Evolutionary conservation across 53 echinoderm and acorn worm species (phyloP), one percentile per base, ranked within the genome.

Genomic region (Henricia sp.): DNA sequence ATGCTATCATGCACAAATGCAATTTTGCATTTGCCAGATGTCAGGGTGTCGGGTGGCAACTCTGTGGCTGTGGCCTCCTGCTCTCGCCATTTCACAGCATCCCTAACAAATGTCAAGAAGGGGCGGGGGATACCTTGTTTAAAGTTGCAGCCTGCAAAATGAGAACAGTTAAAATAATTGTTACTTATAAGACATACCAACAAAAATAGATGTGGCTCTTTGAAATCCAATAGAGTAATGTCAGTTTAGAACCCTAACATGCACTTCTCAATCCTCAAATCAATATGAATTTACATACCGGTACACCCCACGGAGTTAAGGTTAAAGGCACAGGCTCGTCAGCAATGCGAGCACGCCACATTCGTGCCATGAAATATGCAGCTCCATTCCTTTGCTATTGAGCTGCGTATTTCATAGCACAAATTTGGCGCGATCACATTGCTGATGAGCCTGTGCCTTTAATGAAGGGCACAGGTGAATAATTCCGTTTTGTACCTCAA

Each of bases 21-120:
- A 46, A 46, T 46, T 46, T 46, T 54, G 55, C 55, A 54, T 54
- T 54, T 20, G 55, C 55, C 55, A 54, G 55, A 54, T 54, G 55
- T 54, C 55, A 54, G 55, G 55, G 55, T 54, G 55, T 54, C 55
- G 55, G 55, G 55, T 54, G 55, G 55, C 19, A 46, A 46, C 48
- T 46, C 48, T 46, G 8, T 8, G 14, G 48, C 48, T 10, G 9
- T 46, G 48, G 48, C 48, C 48, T 46, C 48, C 48, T 46, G 48
- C 48, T 46, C 48, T 14, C 48, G 48, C 48, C 48, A 46, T 54
- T 54, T 54, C 55, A 54, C 19, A 17, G 55, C 55, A 54, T 54
- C 44, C 44, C 13, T 6, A 44, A 44, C 44, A 13, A 44, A 44
- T 44, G 44, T 13, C 44, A 44, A 44, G 55, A 54, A 54, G 16